Evolutionary conservation across 2,113 vertebrate genomes (phyloP).

Genomic region (Dicerorhinus sumatrensis): DNA sequence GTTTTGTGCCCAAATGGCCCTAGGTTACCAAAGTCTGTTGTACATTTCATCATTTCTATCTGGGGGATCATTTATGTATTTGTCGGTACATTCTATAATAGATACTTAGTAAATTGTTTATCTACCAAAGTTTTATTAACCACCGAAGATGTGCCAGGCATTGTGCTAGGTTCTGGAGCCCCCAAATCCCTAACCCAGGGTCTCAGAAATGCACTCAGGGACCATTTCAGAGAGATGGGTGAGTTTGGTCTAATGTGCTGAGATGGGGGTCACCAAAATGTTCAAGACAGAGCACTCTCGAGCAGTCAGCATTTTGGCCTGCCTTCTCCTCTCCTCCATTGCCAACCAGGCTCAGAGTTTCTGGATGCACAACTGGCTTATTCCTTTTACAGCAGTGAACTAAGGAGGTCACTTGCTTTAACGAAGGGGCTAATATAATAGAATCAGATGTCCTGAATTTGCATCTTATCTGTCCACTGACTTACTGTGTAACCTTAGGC

Average conservation of each 20-base stretch:
- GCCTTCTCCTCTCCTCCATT: neutral
- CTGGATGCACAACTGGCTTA: neutral
- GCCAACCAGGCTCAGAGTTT: too few species aligned
- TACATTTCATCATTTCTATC: constrained; percentile 37
- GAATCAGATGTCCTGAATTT: neutral
- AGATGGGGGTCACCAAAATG: neutral
- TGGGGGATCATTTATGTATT: neutral
- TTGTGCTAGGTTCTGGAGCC: neutral
- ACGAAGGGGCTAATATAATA: fast-evolving
- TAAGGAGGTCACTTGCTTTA: neutral
- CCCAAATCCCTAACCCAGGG: neutral
- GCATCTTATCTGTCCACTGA: neutral
- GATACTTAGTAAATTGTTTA: neutral
- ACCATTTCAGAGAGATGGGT: neutral
- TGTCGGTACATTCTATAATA: neutral
- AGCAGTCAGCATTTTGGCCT: neutral
- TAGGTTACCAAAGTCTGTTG: constrained; percentile 20
- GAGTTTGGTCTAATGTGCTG: neutral
- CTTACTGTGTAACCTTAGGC: neutral
- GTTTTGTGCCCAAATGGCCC: constrained; percentile 58
- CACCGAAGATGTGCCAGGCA: neutral
- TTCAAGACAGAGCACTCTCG: neutral
- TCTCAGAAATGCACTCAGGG: neutral
- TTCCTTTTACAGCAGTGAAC: neutral
- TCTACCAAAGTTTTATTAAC: neutral